phyloP scores from a whole-genome alignment of 2,113 vertebrate genomes.

The Albula goreensis region DNA sequence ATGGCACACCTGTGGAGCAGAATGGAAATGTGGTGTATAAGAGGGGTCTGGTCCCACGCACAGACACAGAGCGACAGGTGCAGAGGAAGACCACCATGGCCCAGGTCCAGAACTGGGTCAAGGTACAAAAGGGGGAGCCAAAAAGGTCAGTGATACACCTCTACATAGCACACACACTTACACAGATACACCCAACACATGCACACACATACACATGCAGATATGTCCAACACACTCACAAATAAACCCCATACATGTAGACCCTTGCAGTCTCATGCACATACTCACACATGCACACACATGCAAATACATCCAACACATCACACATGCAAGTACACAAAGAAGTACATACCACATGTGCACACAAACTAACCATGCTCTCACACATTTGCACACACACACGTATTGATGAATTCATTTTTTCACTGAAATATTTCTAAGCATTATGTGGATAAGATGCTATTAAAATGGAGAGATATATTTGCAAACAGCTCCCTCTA shows the following conservation, averaged over 20 bases:
- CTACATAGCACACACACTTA: not conserved
- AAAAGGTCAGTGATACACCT: constrained; percentile 80
- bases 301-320: not conserved
- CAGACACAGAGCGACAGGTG: constrained; percentile 80
- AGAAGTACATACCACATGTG: no score
- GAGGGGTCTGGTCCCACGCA: constrained; percentile 71
- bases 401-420: not conserved
- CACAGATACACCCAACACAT: not conserved
- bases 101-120: constrained; percentile 94
- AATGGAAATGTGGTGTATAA: constrained; percentile 82
- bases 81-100: constrained; percentile 86
- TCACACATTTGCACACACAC: not conserved
- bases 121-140: constrained; percentile 85
- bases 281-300: not conserved
- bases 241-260: no score
- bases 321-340: not conserved
- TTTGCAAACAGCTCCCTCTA: constrained; percentile 48
- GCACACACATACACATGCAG: not conserved
- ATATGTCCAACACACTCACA: no score
- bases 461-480: not conserved
- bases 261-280: no score
- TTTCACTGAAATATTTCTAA: not conserved
- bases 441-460: not conserved
- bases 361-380: no score
- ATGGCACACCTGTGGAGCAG: constrained; percentile 75